Percentiles rank a stretch among this genome's conserved stretches.
Evolutionary conservation across 1,140 invertebrate species (phyloP).

Genomic region (Diprion similis): DNA sequence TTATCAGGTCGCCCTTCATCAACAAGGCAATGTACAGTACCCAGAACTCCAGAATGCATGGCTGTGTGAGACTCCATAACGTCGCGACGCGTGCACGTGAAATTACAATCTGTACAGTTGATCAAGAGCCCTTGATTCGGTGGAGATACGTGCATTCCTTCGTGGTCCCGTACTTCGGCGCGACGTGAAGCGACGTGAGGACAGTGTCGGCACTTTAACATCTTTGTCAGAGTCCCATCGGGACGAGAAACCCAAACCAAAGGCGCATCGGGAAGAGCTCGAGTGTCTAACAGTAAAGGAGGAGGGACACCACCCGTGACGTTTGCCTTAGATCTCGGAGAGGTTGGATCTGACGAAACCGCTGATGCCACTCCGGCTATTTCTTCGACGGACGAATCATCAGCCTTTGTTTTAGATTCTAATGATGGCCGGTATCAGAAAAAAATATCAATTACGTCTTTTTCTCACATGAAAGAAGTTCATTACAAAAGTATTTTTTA

Average conservation of each 20-base stretch:
- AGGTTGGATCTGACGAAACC: slow-evolving; percentile 25
- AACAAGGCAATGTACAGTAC: slow-evolving; percentile 74
- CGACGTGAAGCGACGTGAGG: slow-evolving; percentile 82
- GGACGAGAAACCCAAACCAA: slow-evolving; percentile 75
- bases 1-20: slow-evolving; percentile 67
- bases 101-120: slow-evolving; percentile 80
- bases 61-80: slow-evolving; percentile 80
- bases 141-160: slow-evolving; percentile 77
- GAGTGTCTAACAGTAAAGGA: slow-evolving; percentile 55
- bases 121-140: slow-evolving; percentile 50
- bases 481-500: not conserved
- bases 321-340: slow-evolving; percentile 17
- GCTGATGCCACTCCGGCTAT: slow-evolving; percentile 33
- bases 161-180: slow-evolving; percentile 84
- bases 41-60: slow-evolving; percentile 75
- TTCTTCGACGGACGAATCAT: slow-evolving; percentile 23
- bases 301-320: slow-evolving; percentile 26
- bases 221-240: slow-evolving; percentile 77
- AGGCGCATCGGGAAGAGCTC: slow-evolving; percentile 64
- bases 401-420: slow-evolving; percentile 27
- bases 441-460: not conserved
- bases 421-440: not conserved
- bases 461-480: not conserved
- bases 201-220: slow-evolving; percentile 86
- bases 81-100: slow-evolving; percentile 77